These are phyloP conservation scores for Marasmarcha lunaedactyla DNA, from an alignment of 2,888 invertebrate genomes.

Conservation along the genomic window DNA sequence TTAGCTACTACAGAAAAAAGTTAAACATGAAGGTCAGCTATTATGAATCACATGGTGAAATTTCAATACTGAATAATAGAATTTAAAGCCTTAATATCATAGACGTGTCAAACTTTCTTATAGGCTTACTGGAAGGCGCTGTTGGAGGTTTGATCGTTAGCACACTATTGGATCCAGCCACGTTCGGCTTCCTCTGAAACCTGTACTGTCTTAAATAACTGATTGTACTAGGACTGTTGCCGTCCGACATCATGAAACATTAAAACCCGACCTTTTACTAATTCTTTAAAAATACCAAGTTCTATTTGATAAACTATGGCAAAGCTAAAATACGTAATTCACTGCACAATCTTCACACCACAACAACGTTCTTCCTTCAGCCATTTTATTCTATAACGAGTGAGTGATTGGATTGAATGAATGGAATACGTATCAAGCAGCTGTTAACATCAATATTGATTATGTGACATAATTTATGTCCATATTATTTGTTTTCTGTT, in stretches of 20 bases:
- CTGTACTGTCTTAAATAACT: constrained; percentile 77
- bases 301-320: background rate
- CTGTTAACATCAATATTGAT: background rate
- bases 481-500: no score
- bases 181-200: constrained; percentile 73
- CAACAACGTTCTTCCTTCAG: constrained; percentile 46
- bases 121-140: constrained; percentile 51
- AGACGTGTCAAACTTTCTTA: background rate
- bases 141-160: constrained; percentile 41
- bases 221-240: constrained; percentile 68
- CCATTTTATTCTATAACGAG: constrained; percentile 66
- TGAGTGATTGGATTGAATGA: constrained; percentile 12
- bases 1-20: no score
- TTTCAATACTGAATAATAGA: no score
- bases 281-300: constrained; percentile 3
- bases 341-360: constrained; percentile 29
- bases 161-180: constrained; percentile 37
- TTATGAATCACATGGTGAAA: background rate
- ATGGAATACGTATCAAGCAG: constrained; percentile 25
- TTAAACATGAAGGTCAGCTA: no score
- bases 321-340: background rate
- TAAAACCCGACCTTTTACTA: constrained; percentile 4
- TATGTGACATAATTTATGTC: no score
- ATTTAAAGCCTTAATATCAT: no score
- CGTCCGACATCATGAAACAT: constrained; percentile 48